phyloP scores from a whole-genome alignment of 2,113 vertebrate genomes.

The Candoia aspera region DNA sequence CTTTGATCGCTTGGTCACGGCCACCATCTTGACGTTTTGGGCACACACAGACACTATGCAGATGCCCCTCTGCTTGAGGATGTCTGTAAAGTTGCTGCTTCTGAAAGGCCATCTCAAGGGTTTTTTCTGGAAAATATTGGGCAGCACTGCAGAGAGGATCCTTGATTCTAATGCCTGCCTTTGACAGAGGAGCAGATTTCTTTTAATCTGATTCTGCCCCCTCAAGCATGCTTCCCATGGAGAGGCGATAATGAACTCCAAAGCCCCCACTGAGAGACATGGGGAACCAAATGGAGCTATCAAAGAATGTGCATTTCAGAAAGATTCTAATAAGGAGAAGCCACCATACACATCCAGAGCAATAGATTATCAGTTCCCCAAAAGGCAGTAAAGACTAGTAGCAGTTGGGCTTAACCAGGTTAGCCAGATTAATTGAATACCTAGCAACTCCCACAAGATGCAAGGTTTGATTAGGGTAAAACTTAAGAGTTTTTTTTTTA shows the following conservation, averaged over 20 bases:
- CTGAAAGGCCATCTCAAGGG: background rate
- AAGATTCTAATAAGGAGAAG: background rate
- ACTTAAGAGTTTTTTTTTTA: no score
- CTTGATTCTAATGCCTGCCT: background rate
- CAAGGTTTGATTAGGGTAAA: no score
- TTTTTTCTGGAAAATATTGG: background rate
- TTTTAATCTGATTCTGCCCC: background rate
- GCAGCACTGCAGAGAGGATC: background rate
- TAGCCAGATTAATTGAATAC: background rate
- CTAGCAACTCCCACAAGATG: background rate
- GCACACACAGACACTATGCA: no score
- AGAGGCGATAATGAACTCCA: background rate
- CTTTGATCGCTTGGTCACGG: background rate
- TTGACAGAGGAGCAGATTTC: constrained; percentile 1
- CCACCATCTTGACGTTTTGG: background rate
- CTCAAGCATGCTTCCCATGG: background rate
- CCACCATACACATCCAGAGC: background rate
- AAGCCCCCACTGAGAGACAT: background rate
- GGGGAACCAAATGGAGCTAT: background rate
- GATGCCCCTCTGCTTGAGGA: background rate
- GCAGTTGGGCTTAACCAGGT: background rate
- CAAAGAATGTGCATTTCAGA: background rate
- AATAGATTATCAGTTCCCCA: background rate
- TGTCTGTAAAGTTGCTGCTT: background rate
- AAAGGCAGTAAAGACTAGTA: background rate